Evolutionary conservation across 2,888 invertebrate species (phyloP), one percentile per base, ranked within the genome.

Genomic region (Spialia ferax): DNA sequence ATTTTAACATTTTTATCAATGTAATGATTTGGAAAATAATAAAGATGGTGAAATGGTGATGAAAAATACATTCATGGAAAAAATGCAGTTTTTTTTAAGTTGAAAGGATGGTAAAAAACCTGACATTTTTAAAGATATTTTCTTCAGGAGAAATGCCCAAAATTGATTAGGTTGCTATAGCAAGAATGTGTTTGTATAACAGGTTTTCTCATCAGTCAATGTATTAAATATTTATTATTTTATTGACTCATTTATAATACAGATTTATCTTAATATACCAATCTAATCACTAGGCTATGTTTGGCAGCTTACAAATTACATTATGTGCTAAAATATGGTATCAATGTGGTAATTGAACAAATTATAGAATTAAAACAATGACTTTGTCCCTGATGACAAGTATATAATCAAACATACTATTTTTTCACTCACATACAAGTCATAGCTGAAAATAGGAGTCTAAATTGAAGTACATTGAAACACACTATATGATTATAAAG

Each of bases 201-300:
- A 5, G 20, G 8, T 22, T 22, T 22, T 22, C 2, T 50, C 13
- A 22, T 50, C 50, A 22, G 50, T 22, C 11, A 13, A 23, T 52
- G 20, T 35, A 35, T 13, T 50, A 50, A 50, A 50, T 50, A 50
- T 20, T 11, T 13, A 50, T 4, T n/a, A 22, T 22, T 11, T 50
- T 50, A 20, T 22, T 22, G 50, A 22, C 11, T 22, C 3, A 50
- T 52, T 45, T 45, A 52, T 52, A 23, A 52, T 38, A 38, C 38
- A 15, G 71, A 75, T 74, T 71, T 75, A 75, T 78, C 76, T 54
- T 52, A 75, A 69, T 77, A 80, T 79, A 81, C 26, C 81, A 82
- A 84, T 78, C 76, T 78, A 82, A 83, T 79, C 79, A 78, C 71
- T 77, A 73, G 78, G 75, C 71, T 72, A 23, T 57, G n/a, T 20